Conservation (phyloP, 1,140 invertebrate genomes). For the Ditylenchus dipsaci region DNA sequence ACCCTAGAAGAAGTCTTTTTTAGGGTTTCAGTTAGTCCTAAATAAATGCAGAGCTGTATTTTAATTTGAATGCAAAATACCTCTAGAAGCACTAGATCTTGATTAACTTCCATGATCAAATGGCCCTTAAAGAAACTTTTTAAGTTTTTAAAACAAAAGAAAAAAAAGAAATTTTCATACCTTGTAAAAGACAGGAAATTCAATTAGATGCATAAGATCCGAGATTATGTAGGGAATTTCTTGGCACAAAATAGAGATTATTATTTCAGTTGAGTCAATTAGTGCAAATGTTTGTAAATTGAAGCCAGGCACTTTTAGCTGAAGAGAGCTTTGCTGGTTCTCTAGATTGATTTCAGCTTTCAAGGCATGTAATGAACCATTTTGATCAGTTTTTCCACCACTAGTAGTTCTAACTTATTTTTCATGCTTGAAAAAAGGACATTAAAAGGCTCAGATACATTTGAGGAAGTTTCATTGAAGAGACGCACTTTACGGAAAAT, state of each 20-base stretch:
- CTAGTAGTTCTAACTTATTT: too few relatives aligned
- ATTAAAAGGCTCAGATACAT: too few relatives aligned
- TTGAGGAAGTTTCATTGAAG: too few relatives aligned
- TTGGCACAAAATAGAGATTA: neutral
- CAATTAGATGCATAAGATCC: neutral
- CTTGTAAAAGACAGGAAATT: neutral
- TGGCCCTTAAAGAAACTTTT: neutral
- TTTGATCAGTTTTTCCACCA: too few relatives aligned
- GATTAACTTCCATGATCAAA: neutral
- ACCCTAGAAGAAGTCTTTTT: too few relatives aligned
- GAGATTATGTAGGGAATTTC: constrained; percentile 1
- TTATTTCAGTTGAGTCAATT: neutral
- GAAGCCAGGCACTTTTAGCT: neutral
- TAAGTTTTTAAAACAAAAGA: neutral
- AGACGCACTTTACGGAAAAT: too few relatives aligned
- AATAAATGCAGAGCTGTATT: too few relatives aligned
- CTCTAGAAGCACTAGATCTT: neutral
- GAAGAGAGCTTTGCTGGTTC: neutral
- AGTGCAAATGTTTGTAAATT: neutral
- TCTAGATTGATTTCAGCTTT: neutral
- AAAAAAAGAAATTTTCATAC: neutral
- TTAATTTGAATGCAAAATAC: too few relatives aligned
- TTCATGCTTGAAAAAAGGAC: too few relatives aligned
- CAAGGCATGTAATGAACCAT: neutral
- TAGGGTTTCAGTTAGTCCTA: too few relatives aligned